Conservation (phyloP, 2,888 invertebrate species). For the Rapana venosa region DNA sequence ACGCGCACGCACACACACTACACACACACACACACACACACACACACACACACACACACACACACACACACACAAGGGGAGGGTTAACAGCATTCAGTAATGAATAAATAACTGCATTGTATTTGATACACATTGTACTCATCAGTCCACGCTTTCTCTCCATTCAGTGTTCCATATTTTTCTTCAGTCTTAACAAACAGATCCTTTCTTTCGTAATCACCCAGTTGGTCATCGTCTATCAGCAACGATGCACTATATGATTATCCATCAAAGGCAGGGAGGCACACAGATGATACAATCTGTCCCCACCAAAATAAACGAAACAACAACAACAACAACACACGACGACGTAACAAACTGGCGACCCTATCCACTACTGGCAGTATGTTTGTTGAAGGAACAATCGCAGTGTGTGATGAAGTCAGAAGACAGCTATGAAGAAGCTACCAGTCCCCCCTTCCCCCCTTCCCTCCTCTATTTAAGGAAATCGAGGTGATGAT, state of each 20-base stretch:
- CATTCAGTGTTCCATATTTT: no score
- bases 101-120: not conserved
- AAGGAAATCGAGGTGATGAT: no score
- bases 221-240: not conserved
- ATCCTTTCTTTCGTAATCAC: not conserved
- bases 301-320: no score
- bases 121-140: not conserved
- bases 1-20: not conserved
- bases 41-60: not conserved
- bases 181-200: not conserved
- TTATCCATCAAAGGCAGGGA: not conserved
- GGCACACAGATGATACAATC: no score
- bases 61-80: not conserved
- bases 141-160: not conserved
- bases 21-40: not conserved
- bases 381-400: no score
- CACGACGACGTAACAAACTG: no score
- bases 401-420: no score
- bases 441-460: no score
- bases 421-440: no score
- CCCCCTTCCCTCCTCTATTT: no score
- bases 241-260: not conserved
- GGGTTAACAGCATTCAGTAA: not conserved
- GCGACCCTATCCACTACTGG: no score
- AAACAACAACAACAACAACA: no score